These are phyloP conservation scores for Escarpia spicata DNA, from an alignment of 2,888 invertebrate genomes.

Conservation along the genomic window DNA sequence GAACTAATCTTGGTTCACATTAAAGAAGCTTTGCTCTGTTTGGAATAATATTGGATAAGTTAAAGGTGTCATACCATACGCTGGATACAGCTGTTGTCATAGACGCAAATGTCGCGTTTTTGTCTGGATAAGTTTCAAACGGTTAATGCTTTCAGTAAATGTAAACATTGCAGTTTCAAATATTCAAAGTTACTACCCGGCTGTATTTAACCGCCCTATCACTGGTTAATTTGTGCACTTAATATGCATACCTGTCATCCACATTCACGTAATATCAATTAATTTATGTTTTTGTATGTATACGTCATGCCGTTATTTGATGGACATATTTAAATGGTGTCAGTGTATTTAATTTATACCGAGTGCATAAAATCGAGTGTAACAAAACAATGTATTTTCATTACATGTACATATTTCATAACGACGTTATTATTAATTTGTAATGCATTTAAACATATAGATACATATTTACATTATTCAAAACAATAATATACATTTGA, in stretches of 20 bases:
- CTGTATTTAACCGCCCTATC: not conserved
- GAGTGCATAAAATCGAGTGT: not conserved
- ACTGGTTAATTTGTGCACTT: not conserved
- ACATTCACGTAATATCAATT: not conserved
- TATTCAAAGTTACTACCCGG: not conserved
- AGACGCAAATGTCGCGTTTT: not conserved
- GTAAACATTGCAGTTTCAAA: not conserved
- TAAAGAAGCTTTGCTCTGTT: not conserved
- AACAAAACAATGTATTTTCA: not conserved
- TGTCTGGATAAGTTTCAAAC: not conserved
- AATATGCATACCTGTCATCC: not conserved
- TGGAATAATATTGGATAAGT: not conserved
- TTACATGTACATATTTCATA: not conserved
- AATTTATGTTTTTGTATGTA: not conserved
- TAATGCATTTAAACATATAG: not conserved
- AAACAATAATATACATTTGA: not conserved
- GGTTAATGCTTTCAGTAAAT: not conserved
- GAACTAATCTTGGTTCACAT: not conserved
- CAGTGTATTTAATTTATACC: not conserved
- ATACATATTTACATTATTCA: not conserved
- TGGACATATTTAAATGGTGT: not conserved
- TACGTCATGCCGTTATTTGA: not conserved
- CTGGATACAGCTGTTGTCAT: not conserved
- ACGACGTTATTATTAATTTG: not conserved
- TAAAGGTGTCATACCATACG: not conserved